Evolutionary conservation across 2,888 invertebrate genomes (phyloP).

Genomic region (Galerucella pusilla): DNA sequence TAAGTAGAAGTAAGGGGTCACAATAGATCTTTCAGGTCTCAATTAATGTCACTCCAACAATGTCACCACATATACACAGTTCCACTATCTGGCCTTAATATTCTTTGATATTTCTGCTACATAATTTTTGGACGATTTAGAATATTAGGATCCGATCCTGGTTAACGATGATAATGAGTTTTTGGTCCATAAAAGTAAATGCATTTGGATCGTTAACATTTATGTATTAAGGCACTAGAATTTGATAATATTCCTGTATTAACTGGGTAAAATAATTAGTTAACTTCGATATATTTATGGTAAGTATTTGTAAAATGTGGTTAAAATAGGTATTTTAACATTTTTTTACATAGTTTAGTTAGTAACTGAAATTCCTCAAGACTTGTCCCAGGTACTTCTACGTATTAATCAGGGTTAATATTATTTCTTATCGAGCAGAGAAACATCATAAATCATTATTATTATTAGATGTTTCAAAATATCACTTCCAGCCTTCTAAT

Average conservation of each 20-base stretch:
- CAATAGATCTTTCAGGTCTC: too few relatives aligned
- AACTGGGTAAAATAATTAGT: slow-evolving; percentile 31
- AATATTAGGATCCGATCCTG: neutral
- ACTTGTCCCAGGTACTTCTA: too few relatives aligned
- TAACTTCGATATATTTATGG: slow-evolving; percentile 27
- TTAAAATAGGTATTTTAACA: neutral
- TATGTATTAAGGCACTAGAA: slow-evolving; percentile 24
- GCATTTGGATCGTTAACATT: slow-evolving; percentile 24
- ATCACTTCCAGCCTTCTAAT: neutral
- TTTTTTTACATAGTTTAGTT: neutral
- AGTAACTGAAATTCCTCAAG: too few relatives aligned
- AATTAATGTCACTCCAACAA: too few relatives aligned
- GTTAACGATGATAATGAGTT: slow-evolving; percentile 18
- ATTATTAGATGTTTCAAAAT: neutral
- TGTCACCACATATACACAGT: too few relatives aligned
- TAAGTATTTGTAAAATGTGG: neutral
- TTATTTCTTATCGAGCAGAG: too few relatives aligned
- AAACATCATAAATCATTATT: too few relatives aligned
- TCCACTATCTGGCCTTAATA: too few relatives aligned
- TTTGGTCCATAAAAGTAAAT: slow-evolving; percentile 37
- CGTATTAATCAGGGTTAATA: too few relatives aligned
- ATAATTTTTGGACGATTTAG: too few relatives aligned
- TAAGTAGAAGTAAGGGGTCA: too few relatives aligned
- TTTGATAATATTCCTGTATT: slow-evolving; percentile 29
- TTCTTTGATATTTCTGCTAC: too few relatives aligned